phyloP scores from a whole-genome alignment of 2,113 vertebrate genomes.

The Orientallactaga bullata region DNA sequence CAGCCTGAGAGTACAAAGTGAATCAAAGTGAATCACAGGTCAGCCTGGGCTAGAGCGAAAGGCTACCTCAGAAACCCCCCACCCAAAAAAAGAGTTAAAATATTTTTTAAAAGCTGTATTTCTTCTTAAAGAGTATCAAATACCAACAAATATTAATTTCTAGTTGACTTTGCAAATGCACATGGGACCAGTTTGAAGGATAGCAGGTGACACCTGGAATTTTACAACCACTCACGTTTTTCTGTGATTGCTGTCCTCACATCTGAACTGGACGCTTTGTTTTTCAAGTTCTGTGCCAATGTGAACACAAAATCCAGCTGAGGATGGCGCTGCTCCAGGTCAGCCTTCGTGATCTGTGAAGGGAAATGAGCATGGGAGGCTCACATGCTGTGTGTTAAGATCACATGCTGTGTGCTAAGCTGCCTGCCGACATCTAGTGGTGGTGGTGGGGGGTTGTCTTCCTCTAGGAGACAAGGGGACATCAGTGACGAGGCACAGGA shows the following conservation, averaged over 20 bases:
- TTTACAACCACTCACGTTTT: conserved; percentile 94
- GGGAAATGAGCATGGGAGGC: not conserved
- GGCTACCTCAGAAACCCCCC: too few relatives aligned
- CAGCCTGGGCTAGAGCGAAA: too few relatives aligned
- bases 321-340: conserved; percentile 95
- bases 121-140: not conserved
- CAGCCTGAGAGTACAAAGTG: too few relatives aligned
- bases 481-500: not conserved
- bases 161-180: not conserved
- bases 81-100: not conserved
- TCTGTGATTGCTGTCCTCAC: conserved; percentile 96
- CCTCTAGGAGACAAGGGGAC: accelerated
- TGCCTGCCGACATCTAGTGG: not conserved
- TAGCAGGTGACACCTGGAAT: not conserved
- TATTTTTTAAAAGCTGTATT: not conserved
- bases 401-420: not conserved
- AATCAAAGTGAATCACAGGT: too few relatives aligned
- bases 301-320: conserved; percentile 97
- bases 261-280: conserved; percentile 96
- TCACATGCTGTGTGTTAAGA: accelerated
- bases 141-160: conserved; percentile 19
- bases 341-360: conserved; percentile 93
- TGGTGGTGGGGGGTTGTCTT: not conserved
- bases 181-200: not conserved
- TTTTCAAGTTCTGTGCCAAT: conserved; percentile 98